Evolutionary conservation across 2,888 invertebrate genomes (phyloP), one percentile per base, ranked within the genome.

Genomic region (Palloptera scutellata): DNA sequence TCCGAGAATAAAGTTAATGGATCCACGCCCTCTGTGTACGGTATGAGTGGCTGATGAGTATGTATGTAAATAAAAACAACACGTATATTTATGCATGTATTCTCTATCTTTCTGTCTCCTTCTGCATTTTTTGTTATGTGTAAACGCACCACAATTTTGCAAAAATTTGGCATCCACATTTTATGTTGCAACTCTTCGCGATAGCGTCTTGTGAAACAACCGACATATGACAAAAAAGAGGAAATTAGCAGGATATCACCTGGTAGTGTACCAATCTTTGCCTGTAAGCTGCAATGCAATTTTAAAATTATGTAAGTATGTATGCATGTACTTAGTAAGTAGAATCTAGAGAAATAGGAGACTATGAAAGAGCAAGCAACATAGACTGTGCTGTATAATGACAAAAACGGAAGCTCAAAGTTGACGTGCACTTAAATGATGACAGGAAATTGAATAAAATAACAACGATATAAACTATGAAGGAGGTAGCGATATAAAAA

Each of bases 211-310:
- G 94, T 95, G 84, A 98, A 98, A 83, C 96, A 96, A 20, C 97
- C 97, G 64, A 96, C 94, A 84, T 97, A 98, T 0, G 97, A 97
- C 66, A 97, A 92, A 85, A 97, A 97, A 10, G 97, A 96, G 10
- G 96, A 93, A 64, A 95, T 91, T 70, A 97, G 86, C 11, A 97
- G 86, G 63, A 96, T 91, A 81, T 98, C 97, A n/a, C 97, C 97
- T 1, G 97, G 96, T 68, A 97, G 86, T 73, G 94, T 94, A 61
- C 89, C 86, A 63, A 92, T 92, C 59, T 94, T 91, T 73, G 88
- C 87, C 76, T 90, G 91, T 70, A 93, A 88, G 74, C 90, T 90
- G 58, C 58, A 63, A 30, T 30, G 30, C 30, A 40, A 63, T 61
- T 45, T 45, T 13, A 42, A 43, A 63, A 48, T 41, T 40, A 55